These are phyloP conservation scores for Threskiornis aethiopicus DNA, from an alignment of 2,797 vertebrate genomes.

Conservation along the genomic window DNA sequence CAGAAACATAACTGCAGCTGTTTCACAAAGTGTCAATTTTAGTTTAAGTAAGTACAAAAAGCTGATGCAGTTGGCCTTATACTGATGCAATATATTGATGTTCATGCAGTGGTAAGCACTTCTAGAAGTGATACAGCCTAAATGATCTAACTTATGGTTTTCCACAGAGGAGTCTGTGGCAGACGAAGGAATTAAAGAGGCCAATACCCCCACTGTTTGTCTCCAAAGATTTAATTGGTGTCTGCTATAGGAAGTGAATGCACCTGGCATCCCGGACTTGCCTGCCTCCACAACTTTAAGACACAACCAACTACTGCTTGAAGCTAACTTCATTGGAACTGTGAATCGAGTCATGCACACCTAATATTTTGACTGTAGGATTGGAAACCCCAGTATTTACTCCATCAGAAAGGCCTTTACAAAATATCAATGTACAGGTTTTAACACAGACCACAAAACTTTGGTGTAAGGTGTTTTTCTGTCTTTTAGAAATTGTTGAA, in stretches of 20 bases:
- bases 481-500: background rate
- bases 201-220: background rate
- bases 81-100: background rate
- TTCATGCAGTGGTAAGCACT: background rate
- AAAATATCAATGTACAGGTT: background rate
- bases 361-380: background rate
- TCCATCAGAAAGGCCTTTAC: background rate
- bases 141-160: background rate
- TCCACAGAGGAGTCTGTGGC: background rate
- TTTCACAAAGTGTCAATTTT: background rate
- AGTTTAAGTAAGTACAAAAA: background rate
- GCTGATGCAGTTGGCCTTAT: background rate
- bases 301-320: background rate
- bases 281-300: background rate
- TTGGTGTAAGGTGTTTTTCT: background rate
- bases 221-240: background rate
- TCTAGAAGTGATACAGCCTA: background rate
- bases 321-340: background rate
- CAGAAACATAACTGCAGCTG: background rate
- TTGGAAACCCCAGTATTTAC: background rate
- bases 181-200: background rate
- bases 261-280: background rate
- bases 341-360: fast-evolving
- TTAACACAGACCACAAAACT: background rate
- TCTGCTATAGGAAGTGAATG: background rate